Conservation (phyloP, 2,888 invertebrate genomes). For the Penaeus monodon region DNA sequence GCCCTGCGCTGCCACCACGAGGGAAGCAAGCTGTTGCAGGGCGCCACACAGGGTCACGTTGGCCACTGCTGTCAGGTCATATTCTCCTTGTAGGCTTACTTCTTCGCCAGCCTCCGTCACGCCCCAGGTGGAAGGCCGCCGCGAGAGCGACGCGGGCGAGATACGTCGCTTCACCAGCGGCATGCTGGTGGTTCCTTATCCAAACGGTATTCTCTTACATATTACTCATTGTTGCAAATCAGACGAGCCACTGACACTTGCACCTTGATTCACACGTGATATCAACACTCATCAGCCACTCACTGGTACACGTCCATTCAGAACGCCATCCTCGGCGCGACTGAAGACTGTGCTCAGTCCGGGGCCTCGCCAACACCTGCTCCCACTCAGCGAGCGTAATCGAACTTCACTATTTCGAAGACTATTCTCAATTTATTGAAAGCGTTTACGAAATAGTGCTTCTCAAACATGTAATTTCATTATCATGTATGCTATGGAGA, state of each 20-base stretch:
- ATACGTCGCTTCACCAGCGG: constrained; percentile 64
- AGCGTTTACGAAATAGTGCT: no score
- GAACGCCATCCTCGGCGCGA: constrained; percentile 47
- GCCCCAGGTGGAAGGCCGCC: constrained; percentile 56
- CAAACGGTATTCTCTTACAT: constrained; percentile 9
- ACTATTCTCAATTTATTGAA: no score
- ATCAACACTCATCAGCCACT: constrained; percentile 1
- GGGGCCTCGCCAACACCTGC: constrained; percentile 46
- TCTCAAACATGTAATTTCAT: no score
- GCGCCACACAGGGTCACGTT: constrained; percentile 89
- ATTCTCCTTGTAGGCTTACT: constrained; percentile 70
- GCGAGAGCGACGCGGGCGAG: constrained; percentile 50
- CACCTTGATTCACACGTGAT: constrained; percentile 31
- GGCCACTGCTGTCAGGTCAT: constrained; percentile 87
- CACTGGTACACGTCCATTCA: constrained; percentile 18
- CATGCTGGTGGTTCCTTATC: constrained; percentile 45
- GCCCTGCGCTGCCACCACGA: constrained; percentile 86
- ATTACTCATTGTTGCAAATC: constrained; percentile 17
- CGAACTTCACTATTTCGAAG: no score
- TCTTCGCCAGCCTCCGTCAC: constrained; percentile 39
- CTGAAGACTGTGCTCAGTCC: constrained; percentile 30
- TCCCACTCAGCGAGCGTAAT: constrained; percentile 35
- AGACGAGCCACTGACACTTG: constrained; percentile 13
- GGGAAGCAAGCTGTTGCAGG: constrained; percentile 85
- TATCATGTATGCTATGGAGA: no score